Evolutionary conservation across 2,797 vertebrate species (phyloP), one percentile per base, ranked within the genome.

Genomic region (Pangasius djambal): DNA sequence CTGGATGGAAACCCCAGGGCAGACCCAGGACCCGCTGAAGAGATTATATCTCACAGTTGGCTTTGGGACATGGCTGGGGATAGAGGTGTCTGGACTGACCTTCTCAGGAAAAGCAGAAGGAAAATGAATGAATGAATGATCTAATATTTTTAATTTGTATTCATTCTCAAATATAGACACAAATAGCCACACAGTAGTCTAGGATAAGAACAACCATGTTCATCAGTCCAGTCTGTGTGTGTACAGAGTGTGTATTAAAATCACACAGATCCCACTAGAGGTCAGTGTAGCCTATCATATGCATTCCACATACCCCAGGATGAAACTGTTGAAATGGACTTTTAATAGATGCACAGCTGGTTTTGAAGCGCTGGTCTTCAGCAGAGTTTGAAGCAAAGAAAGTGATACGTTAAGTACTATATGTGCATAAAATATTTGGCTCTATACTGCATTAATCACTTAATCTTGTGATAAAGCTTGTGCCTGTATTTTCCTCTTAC

Each of bases 261-360:
- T 65, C 18, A 74, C 13, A 50, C 34, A 67, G 15, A 4, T 22
- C 31, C 83, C 89, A 91, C 89, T 59, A 89, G 92, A 89, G 87
- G 91, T 63, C 91, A 87, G 78, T 88, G 65, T 67, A 87, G 44
- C 25, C 83, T n/a, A 61, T 65, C 7, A 48, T 72, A 79, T 89
- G 6, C 28, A 31, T 55, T 55, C 15, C 44, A 77, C n/a, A 59
- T n/a, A 18, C 81, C n/a, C 22, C 10, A 44, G 34, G 34, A 6
- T 59, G 4, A 82, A 78, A 25, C 44, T 52, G 48, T 52, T 78
- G 15, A 52, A 81, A 81, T 34, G 16, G 12, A n/a, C 28, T 52
- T 77, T 55, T 22, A 57, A 34, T 12, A 37, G 20, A 52, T 6
- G 13, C n/a, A 31, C 7, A 34, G 50, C 28, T 78, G 8, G 52